Conservation (phyloP, 2,113 vertebrate species). For the Megaceryle torquata region DNA sequence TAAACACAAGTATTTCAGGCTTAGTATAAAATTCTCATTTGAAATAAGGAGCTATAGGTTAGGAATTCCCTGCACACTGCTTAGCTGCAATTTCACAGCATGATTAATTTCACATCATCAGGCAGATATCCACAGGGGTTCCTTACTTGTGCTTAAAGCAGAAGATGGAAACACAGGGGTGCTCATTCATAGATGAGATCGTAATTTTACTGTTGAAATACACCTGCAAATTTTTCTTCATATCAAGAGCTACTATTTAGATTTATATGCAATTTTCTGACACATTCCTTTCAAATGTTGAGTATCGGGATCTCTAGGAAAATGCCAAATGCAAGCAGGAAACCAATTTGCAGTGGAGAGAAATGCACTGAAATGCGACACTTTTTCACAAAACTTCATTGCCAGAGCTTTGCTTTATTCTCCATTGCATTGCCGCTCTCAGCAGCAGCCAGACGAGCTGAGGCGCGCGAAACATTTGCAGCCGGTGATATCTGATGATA, state of each 20-base stretch:
- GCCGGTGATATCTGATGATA: background rate
- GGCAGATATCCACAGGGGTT: constrained; percentile 13
- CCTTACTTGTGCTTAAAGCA: background rate
- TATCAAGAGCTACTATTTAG: background rate
- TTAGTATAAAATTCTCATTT: constrained; percentile 34
- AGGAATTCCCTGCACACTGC: constrained; percentile 56
- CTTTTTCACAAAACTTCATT: background rate
- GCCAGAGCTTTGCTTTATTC: background rate
- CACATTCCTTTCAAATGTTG: background rate
- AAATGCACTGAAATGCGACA: background rate
- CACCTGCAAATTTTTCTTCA: background rate
- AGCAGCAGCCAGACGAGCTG: background rate
- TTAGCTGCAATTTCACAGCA: constrained; percentile 39
- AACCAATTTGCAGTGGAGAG: background rate
- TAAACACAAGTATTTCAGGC: background rate
- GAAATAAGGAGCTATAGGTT: constrained; percentile 37
- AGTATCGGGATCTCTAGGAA: background rate
- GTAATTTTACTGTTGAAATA: background rate
- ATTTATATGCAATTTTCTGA: background rate
- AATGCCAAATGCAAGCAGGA: background rate
- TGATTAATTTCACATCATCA: constrained; percentile 61
- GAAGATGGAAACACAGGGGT: background rate
- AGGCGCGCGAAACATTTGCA: background rate
- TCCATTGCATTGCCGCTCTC: background rate
- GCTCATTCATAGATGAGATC: background rate